These are phyloP conservation scores for Epinotia demarniana DNA, from an alignment of 2,888 invertebrate species.

Conservation along the genomic window DNA sequence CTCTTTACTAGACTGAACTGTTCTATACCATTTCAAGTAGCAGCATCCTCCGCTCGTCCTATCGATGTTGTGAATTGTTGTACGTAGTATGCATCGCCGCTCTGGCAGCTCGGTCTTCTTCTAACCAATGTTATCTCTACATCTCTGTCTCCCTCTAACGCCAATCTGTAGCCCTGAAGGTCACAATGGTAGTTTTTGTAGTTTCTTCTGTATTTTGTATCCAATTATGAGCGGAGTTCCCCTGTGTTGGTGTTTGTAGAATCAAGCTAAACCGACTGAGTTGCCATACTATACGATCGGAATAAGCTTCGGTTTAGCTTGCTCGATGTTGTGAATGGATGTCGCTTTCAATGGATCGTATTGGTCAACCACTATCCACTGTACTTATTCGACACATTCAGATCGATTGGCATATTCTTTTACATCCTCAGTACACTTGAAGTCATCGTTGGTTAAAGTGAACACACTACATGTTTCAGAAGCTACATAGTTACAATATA, in stretches of 20 bases:
- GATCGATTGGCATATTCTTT: slow-evolving; percentile 66
- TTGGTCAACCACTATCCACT: slow-evolving; percentile 78
- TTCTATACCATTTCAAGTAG: slow-evolving; percentile 80
- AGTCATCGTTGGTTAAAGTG: slow-evolving; percentile 65
- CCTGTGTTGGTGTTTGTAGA: slow-evolving; percentile 77
- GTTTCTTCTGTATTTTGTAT: slow-evolving; percentile 79
- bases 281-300: not conserved
- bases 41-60: slow-evolving; percentile 79
- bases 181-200: slow-evolving; percentile 81
- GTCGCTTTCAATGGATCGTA: slow-evolving; percentile 83
- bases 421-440: slow-evolving; percentile 67
- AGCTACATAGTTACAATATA: slow-evolving; percentile 64
- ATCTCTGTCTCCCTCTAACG: slow-evolving; percentile 77
- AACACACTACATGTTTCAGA: slow-evolving; percentile 47
- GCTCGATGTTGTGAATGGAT: slow-evolving; percentile 82
- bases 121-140: slow-evolving; percentile 73
- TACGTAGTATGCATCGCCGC: slow-evolving; percentile 81
- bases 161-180: slow-evolving; percentile 75
- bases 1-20: slow-evolving; percentile 46
- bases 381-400: slow-evolving; percentile 69
- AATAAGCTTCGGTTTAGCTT: slow-evolving; percentile 69
- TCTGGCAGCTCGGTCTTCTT: slow-evolving; percentile 75
- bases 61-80: slow-evolving; percentile 82
- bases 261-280: slow-evolving; percentile 66
- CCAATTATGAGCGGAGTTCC: slow-evolving; percentile 77